Conservation (phyloP, 2,797 vertebrate genomes). For the Periophthalmus magnuspinnatus region DNA sequence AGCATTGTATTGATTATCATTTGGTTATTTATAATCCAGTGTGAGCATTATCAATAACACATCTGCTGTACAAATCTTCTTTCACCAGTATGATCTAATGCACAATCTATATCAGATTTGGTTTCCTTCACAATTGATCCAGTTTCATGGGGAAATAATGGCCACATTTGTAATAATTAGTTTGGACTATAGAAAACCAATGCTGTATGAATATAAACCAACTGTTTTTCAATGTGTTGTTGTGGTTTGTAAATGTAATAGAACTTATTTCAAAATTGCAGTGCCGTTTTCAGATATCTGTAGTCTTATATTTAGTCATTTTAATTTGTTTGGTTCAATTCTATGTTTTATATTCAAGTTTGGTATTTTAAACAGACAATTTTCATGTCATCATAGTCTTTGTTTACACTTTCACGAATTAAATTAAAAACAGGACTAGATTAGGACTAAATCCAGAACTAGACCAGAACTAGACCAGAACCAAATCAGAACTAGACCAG, state of each 20-base stretch:
- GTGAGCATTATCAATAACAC: neutral
- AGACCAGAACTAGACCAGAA: too few relatives aligned
- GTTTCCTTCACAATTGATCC: conserved; percentile 18
- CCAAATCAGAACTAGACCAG: too few relatives aligned
- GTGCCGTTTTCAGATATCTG: neutral
- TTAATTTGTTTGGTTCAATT: neutral
- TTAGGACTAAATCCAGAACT: too few relatives aligned
- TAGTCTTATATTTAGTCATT: too few relatives aligned
- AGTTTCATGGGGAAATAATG: conserved; percentile 43
- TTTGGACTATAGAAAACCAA: conserved; percentile 7
- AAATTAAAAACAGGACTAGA: too few relatives aligned
- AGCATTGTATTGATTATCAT: neutral
- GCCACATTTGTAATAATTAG: conserved; percentile 35
- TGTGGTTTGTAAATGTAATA: neutral
- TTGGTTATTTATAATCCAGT: neutral
- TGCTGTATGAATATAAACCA: neutral
- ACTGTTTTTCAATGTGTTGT: neutral
- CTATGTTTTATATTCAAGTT: neutral
- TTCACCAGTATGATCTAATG: neutral
- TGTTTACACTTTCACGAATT: too few relatives aligned
- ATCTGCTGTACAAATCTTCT: neutral
- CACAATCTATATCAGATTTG: conserved; percentile 6
- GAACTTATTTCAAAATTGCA: neutral
- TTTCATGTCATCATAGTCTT: neutral
- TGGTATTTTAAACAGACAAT: neutral